Evolutionary conservation across 2,888 invertebrate genomes (phyloP).

Genomic region (Idaea aversata): DNA sequence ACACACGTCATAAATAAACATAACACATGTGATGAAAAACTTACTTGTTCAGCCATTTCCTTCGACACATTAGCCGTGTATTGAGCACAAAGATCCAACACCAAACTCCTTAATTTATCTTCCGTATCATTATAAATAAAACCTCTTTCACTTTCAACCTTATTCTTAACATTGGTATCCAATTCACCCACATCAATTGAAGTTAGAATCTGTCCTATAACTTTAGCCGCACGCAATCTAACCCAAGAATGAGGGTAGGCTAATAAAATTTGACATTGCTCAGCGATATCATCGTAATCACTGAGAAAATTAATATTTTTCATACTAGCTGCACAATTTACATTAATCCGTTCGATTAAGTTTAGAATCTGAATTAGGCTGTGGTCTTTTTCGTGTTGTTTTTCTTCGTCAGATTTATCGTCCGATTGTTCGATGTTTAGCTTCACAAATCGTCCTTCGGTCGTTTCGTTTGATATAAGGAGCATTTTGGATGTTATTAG

Average conservation of each 20-base stretch:
- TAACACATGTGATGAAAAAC: slow-evolving; percentile 15
- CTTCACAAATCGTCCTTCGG: slow-evolving; percentile 82
- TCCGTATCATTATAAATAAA: slow-evolving; percentile 83
- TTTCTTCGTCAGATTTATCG: slow-evolving; percentile 75
- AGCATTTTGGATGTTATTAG: slow-evolving; percentile 78
- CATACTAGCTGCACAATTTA: slow-evolving; percentile 81
- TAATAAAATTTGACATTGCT: slow-evolving; percentile 85
- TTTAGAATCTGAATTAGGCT: slow-evolving; percentile 87
- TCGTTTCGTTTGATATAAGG: slow-evolving; percentile 65
- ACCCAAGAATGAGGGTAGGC: slow-evolving; percentile 94
- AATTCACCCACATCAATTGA: slow-evolving; percentile 82
- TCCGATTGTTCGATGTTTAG: slow-evolving; percentile 63
- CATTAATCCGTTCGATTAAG: slow-evolving; percentile 84
- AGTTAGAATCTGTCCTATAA: slow-evolving; percentile 86
- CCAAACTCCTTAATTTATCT: slow-evolving; percentile 82
- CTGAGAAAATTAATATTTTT: slow-evolving; percentile 66
- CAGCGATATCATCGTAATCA: slow-evolving; percentile 81
- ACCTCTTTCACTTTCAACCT: slow-evolving; percentile 64
- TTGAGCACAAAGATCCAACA: slow-evolving; percentile 88
- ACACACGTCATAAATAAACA: slow-evolving; percentile 2
- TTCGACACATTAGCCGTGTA: slow-evolving; percentile 84
- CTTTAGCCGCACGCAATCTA: slow-evolving; percentile 86
- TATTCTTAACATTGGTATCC: slow-evolving; percentile 63
- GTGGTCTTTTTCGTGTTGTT: slow-evolving; percentile 85
- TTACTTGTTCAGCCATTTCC: slow-evolving; percentile 86